phyloP scores from a whole-genome alignment of 2,113 vertebrate genomes.

The Ciconia boyciana region DNA sequence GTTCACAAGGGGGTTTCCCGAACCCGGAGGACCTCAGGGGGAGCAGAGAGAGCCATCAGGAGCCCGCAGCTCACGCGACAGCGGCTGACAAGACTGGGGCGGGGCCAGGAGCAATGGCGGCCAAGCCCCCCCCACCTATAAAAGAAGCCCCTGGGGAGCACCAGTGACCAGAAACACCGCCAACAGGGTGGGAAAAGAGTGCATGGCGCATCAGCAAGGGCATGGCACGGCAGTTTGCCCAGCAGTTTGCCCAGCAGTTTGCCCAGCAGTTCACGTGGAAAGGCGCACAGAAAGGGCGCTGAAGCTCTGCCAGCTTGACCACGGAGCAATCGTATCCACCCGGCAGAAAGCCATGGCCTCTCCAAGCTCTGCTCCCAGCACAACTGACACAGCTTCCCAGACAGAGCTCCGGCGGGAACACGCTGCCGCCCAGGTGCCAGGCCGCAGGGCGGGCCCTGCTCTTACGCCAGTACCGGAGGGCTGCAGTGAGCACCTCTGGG shows the following conservation, averaged over 20 bases:
- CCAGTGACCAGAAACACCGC: neutral
- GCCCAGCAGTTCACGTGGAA: neutral
- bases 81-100: no score
- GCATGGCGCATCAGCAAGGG: no score
- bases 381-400: neutral
- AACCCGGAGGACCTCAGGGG: no score
- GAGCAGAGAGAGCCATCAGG: no score
- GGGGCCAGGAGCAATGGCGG: accelerated
- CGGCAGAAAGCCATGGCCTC: neutral
- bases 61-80: accelerated
- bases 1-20: no score
- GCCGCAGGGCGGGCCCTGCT: no score
- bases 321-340: neutral
- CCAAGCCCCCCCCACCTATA: neutral
- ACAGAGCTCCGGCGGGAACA: neutral
- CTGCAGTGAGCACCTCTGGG: neutral
- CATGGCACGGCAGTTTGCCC: accelerated
- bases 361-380: neutral
- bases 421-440: neutral
- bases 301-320: neutral
- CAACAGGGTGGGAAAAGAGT: neutral
- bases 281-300: neutral
- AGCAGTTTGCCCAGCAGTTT: neutral
- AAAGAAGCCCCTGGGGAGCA: neutral
- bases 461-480: no score